Percentiles rank a stretch among this genome's conserved stretches.
These are phyloP conservation scores for Nannospalax galili DNA, from an alignment of 2,113 vertebrate species.

Conservation along the genomic window DNA sequence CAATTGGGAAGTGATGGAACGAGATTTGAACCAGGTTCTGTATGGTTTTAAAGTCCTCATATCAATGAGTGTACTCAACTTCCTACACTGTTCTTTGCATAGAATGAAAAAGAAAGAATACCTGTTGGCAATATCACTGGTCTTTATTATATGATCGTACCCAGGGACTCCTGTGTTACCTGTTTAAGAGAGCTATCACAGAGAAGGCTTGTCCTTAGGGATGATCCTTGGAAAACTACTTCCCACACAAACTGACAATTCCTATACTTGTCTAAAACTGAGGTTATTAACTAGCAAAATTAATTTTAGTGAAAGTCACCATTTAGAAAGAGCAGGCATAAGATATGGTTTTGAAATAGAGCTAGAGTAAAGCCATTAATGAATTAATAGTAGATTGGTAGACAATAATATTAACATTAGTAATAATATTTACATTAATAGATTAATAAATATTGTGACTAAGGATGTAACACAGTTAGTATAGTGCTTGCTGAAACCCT, in stretches of 20 bases:
- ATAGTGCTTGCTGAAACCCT: not conserved
- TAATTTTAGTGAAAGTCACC: not conserved
- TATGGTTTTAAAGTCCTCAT: not conserved
- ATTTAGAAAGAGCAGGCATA: not conserved
- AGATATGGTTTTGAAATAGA: no score
- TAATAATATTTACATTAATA: no score
- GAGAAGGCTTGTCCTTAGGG: not conserved
- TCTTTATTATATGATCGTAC: not conserved
- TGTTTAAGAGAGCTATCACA: not conserved
- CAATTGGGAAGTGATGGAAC: not conserved
- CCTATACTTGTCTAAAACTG: not conserved
- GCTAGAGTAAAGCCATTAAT: no score
- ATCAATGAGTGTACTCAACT: not conserved
- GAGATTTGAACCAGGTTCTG: not conserved
- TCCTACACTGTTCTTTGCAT: slow-evolving; percentile 16
- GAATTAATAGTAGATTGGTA: no score
- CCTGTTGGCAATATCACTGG: not conserved
- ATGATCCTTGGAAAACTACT: not conserved
- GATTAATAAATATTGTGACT: not conserved
- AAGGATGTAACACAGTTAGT: not conserved
- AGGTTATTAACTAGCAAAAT: slow-evolving; percentile 23
- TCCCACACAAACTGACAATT: not conserved
- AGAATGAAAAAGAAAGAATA: slow-evolving; percentile 10
- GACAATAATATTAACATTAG: not conserved
- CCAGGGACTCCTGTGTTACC: not conserved